Evolutionary conservation across 2,888 invertebrate genomes (phyloP).

Genomic region (Strigamia transsilvanica): DNA sequence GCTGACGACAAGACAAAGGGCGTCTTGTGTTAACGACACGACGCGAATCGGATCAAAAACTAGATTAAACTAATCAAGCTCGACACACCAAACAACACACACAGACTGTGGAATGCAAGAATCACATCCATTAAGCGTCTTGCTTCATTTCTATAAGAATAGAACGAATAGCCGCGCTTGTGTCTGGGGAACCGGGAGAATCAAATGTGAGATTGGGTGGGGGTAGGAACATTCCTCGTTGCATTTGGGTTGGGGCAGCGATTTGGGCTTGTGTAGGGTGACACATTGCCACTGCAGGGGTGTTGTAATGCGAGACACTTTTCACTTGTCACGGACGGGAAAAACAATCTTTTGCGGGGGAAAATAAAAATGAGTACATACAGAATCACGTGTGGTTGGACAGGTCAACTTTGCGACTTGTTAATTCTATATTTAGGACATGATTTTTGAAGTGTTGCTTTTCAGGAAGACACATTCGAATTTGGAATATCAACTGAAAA

Average conservation of each 20-base stretch:
- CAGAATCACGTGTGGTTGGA: too few relatives aligned
- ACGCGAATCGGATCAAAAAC: constrained; percentile 24
- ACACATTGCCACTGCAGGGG: neutral
- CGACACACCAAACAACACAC: neutral
- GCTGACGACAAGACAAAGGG: constrained; percentile 13
- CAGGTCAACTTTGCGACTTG: too few relatives aligned
- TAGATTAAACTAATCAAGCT: constrained; percentile 24
- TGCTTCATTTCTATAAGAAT: constrained; percentile 19
- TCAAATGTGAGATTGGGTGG: constrained; percentile 4
- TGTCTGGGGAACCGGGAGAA: neutral
- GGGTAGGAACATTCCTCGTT: constrained; percentile 13
- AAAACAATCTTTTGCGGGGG: too few relatives aligned
- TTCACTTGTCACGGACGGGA: too few relatives aligned
- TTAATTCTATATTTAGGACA: too few relatives aligned
- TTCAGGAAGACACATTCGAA: too few relatives aligned
- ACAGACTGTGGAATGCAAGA: neutral
- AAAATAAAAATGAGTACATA: too few relatives aligned
- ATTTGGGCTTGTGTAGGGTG: neutral
- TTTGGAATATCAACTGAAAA: too few relatives aligned
- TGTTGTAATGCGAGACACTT: neutral
- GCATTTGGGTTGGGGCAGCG: constrained; percentile 37
- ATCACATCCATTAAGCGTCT: neutral
- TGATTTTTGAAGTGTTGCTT: too few relatives aligned
- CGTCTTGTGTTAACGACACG: neutral
- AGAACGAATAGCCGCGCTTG: neutral